Evolutionary conservation across 2,113 vertebrate species (phyloP).

Genomic region (Aleadryas rufinucha): DNA sequence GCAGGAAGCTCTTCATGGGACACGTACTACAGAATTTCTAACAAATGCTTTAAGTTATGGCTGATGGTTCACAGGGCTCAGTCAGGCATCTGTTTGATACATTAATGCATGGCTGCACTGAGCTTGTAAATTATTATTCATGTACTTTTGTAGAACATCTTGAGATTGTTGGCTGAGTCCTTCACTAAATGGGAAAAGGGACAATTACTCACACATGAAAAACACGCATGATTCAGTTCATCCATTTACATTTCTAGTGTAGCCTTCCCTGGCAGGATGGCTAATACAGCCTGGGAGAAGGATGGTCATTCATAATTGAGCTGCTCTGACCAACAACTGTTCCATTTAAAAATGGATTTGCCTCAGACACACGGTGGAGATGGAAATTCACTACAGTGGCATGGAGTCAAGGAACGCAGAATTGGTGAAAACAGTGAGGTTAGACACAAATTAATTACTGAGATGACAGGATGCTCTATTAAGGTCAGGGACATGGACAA

Average conservation of each 20-base stretch:
- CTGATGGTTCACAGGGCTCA: not conserved
- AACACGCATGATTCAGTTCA: not conserved
- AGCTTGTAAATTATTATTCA: not conserved
- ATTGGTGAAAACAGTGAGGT: not conserved
- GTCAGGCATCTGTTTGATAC: not conserved
- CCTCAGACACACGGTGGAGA: not conserved
- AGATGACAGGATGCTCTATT: not conserved
- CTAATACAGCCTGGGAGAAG: not conserved
- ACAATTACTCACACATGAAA: conserved; percentile 19
- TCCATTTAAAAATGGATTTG: not conserved
- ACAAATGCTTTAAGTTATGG: not conserved
- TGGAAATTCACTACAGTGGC: not conserved
- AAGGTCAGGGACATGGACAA: not conserved
- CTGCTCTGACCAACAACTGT: not conserved
- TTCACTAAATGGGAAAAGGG: not conserved
- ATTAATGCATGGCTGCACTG: not conserved
- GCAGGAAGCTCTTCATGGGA: not conserved
- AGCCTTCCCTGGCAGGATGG: not conserved
- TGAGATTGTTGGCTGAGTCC: not conserved
- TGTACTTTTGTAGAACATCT: not conserved
- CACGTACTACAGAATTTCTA: not conserved
- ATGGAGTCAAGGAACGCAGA: not conserved
- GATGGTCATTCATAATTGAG: not conserved
- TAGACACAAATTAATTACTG: not conserved
- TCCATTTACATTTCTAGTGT: not conserved